phyloP scores from a whole-genome alignment of 2,888 invertebrate genomes.

The Drosophila limbata region DNA sequence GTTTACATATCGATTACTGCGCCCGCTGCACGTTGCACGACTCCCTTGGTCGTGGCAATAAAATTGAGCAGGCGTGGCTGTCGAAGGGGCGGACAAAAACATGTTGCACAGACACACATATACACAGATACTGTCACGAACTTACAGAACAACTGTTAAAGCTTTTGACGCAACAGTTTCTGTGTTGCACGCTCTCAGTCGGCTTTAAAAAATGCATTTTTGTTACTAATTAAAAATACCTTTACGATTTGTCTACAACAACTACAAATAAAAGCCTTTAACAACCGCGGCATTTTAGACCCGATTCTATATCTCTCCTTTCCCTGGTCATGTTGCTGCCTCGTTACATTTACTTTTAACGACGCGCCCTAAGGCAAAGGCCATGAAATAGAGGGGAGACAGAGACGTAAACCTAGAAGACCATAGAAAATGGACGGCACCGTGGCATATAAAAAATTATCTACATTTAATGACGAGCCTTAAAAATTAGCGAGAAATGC shows the following conservation, averaged over 20 bases:
- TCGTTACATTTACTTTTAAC: constrained; percentile 78
- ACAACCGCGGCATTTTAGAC: constrained; percentile 49
- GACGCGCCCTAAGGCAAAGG: constrained; percentile 63
- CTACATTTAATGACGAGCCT: constrained; percentile 80
- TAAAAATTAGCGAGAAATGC: constrained; percentile 81
- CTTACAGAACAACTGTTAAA: constrained; percentile 34
- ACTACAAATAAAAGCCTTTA: constrained; percentile 65
- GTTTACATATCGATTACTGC: constrained; percentile 78
- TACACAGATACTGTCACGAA: constrained; percentile 12
- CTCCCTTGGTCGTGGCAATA: constrained; percentile 50
- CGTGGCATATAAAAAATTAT: constrained; percentile 77
- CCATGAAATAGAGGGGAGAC: constrained; percentile 33
- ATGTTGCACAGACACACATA: constrained; percentile 60
- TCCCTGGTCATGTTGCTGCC: constrained; percentile 50
- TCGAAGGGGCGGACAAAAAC: constrained; percentile 43
- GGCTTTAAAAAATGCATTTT: constrained; percentile 56
- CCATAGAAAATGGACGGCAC: constrained; percentile 46
- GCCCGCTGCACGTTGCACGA: constrained; percentile 27
- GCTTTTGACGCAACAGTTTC: constrained; percentile 9
- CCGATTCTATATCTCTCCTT: constrained; percentile 11
- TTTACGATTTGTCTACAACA: constrained; percentile 58
- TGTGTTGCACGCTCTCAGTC: constrained; percentile 14
- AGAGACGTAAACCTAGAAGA: constrained; percentile 44
- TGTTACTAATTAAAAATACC: constrained; percentile 72
- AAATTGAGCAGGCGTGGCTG: constrained; percentile 52